Evolutionary conservation across 2,113 vertebrate species (phyloP), one percentile per base, ranked within the genome.

Genomic region (Theristicus caerulescens): DNA sequence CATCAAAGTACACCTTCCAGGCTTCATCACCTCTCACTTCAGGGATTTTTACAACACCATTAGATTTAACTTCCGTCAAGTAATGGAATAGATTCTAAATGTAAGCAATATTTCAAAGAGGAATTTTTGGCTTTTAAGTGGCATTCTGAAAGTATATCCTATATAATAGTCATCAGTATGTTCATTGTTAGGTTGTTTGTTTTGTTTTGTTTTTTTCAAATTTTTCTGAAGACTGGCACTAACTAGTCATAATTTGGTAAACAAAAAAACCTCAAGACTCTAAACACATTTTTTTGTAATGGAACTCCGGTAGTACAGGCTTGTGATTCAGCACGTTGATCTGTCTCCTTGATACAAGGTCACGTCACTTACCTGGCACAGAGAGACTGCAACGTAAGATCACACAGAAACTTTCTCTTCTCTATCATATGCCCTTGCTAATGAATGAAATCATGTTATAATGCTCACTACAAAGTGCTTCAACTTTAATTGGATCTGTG

Each of bases 1-100:
- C 99, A 80, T 99, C 99, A 94, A 98, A 99, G 97, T 99, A 99
- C 88, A 99, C 99, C 96, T 99, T 99, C 99, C 99, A 99, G 74
- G 99, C 99, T 87, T 99, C 99, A 20, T 99, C 99, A 6, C 99
- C 99, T 97, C 98, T 99, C 95, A 99, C 99, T 90, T 99, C 98
- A 1, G 99, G 99, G 95, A 99, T 99, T 96, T 99, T 99, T 97
- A 99, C 99, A 19, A 96, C 98, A 13, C 99, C 99, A 4, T 90
- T 97, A 71, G 97, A 99, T 96, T 99, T 99, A 84, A 99, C 98
- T 97, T 99, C 99, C 5, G 99, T 99, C 98, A 99, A 97, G 97
- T 98, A 99, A 97, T 99, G 99, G 97, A 99, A 99, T 46, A 99
- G 98, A 97, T 99, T 99, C 99, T 99, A 96, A 73, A 97, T 61